Evolutionary conservation across 2,888 invertebrate species (phyloP).

Genomic region (Dolomedes plantarius): DNA sequence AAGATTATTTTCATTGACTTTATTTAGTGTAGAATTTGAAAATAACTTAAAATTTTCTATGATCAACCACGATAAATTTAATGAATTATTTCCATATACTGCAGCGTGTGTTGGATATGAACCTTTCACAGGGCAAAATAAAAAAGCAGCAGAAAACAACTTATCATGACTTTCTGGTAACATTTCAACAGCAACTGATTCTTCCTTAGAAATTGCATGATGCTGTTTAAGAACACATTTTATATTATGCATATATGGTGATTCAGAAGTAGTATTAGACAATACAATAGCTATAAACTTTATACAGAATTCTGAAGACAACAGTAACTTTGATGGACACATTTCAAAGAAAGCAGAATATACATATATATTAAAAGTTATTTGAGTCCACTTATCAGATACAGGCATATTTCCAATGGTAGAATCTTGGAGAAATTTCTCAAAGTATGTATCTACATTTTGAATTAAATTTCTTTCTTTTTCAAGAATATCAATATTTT

Average conservation of each 20-base stretch:
- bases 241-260: conserved; percentile 4
- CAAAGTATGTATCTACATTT: background rate
- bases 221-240: conserved; percentile 40
- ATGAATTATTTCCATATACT: background rate
- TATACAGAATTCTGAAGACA: conserved; percentile 24
- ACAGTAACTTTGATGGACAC: conserved; percentile 17
- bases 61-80: conserved; percentile 31
- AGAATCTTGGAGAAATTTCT: background rate
- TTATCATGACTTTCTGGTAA: conserved; percentile 55
- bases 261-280: background rate
- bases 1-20: background rate
- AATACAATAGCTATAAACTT: conserved; percentile 44
- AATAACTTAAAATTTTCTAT: background rate
- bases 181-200: conserved; percentile 16
- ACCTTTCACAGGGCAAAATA: conserved; percentile 32
- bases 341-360: conserved; percentile 58
- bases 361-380: conserved; percentile 22
- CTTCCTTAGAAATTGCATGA: background rate
- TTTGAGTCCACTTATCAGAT: background rate
- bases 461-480: background rate
- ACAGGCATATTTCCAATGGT: background rate
- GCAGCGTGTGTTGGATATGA: conserved; percentile 20
- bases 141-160: conserved; percentile 42
- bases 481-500: background rate
- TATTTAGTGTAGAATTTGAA: background rate